Conservation (phyloP, 2,113 vertebrate genomes). For the Dicaeum eximium region DNA sequence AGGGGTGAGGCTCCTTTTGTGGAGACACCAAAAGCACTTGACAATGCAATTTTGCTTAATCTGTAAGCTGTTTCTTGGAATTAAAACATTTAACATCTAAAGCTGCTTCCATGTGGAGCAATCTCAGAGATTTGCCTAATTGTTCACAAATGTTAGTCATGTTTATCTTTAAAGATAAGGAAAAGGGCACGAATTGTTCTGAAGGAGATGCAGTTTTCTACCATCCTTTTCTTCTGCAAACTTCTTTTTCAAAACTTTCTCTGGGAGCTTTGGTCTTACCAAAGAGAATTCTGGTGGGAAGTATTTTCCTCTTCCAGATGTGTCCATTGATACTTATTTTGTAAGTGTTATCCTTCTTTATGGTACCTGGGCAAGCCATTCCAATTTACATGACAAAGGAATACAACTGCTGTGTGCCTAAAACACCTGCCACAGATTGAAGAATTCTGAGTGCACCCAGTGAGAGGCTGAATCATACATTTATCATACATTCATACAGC, state of each 20-base stretch:
- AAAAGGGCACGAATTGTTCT: neutral
- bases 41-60: neutral
- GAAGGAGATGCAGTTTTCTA: neutral
- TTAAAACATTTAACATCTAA: constrained; percentile 4
- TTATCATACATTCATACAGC: neutral
- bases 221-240: neutral
- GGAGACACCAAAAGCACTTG: neutral
- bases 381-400: neutral
- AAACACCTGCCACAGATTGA: neutral
- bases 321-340: neutral
- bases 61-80: constrained; percentile 13
- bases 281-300: neutral
- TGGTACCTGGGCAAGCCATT: neutral
- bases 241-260: neutral
- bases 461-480: neutral
- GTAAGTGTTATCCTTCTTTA: neutral
- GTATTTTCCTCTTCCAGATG: neutral
- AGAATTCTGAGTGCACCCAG: neutral
- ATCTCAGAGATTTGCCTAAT: constrained; percentile 32
- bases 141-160: neutral
- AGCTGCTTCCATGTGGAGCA: neutral
- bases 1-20: neutral
- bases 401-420: neutral
- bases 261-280: neutral
- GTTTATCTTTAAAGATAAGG: neutral